A percentile compares a stretch with the other conserved stretches of the same genome.
Conservation (phyloP, 2,797 vertebrate species). For the Mus minutoides region DNA sequence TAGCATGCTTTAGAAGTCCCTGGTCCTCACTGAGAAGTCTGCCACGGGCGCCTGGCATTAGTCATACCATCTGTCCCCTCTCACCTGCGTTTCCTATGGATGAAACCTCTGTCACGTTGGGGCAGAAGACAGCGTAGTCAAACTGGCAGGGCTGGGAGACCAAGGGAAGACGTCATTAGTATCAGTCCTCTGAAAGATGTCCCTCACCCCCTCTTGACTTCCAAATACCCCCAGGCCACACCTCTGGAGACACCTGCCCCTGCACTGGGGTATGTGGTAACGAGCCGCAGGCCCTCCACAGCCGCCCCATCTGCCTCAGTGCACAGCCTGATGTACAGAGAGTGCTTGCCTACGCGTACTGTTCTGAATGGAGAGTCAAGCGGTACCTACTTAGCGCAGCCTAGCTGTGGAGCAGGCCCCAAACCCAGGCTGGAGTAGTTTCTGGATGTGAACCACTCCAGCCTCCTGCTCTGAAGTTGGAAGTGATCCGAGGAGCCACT, state of each 20-base stretch:
- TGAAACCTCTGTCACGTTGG: conserved; percentile 93
- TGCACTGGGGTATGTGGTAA: neutral
- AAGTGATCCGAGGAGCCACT: neutral
- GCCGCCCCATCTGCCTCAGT: neutral
- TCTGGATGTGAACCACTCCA: neutral
- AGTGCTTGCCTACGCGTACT: fast-evolving
- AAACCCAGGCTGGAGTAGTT: neutral
- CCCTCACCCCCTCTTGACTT: neutral
- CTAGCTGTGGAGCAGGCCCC: neutral
- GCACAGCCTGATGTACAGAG: neutral
- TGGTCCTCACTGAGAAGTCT: neutral
- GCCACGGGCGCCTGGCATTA: neutral
- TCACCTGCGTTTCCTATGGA: conserved; percentile 90
- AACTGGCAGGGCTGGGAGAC: conserved; percentile 92
- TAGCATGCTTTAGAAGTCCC: neutral
- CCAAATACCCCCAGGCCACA: neutral
- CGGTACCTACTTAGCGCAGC: neutral
- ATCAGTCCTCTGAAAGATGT: neutral
- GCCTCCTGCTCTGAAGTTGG: neutral
- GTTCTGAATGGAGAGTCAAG: neutral
- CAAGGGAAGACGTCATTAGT: neutral
- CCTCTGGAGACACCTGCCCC: neutral
- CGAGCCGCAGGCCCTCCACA: too few relatives aligned
- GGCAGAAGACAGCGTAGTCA: conserved; percentile 96
- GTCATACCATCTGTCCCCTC: neutral